Evolutionary conservation across 1,140 invertebrate genomes (phyloP), one percentile per base, ranked within the genome.

Genomic region (Ceratoteleas bidentatus): DNA sequence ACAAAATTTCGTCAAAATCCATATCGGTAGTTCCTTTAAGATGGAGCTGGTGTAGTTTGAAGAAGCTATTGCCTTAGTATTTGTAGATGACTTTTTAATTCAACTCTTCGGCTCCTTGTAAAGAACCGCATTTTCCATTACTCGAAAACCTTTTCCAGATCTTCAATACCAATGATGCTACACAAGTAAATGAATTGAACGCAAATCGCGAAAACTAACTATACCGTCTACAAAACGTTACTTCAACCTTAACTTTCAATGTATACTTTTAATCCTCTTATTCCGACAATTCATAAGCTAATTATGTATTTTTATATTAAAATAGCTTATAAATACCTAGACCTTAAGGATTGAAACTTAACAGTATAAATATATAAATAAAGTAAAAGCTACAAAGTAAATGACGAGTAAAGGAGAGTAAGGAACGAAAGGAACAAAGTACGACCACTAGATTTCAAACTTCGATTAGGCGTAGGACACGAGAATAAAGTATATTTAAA

Each of bases 271-370:
- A 90, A 87, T 85, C 88, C 85, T 88, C 83, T 89, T 87, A 89
- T 88, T 89, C 86, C 88, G 87, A 85, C 86, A 91, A 88, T 89
- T 91, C 88, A 85, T 91, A 91, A 91, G 88, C 87, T 91, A 90
- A 91, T 91, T 91, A 91, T 91, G 90, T 91, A 91, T 91, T 91
- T 91, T 91, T 91, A 91, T 91, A 91, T 91, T 90, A 91, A 90
- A 90, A 86, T 76, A 76, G 89, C 86, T 88, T 89, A 90, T 89
- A 90, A 85, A 89, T 76, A 87, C 60, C 13, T 84, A 84, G 78
- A 32, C 16, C 36, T 70, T 74, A 78, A 84, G 83, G 16, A 74
- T 78, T 78, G 50, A 78, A 77, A 74, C 76, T 64, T 78, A 84
- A 79, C 47, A 82, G 85, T 81, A 82, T 65, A 83, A 76, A 83